A percentile compares a stretch with the other conserved stretches of the same genome.
Conservation (phyloP, 2,888 invertebrate genomes). For the Ectemnius cavifrons region DNA sequence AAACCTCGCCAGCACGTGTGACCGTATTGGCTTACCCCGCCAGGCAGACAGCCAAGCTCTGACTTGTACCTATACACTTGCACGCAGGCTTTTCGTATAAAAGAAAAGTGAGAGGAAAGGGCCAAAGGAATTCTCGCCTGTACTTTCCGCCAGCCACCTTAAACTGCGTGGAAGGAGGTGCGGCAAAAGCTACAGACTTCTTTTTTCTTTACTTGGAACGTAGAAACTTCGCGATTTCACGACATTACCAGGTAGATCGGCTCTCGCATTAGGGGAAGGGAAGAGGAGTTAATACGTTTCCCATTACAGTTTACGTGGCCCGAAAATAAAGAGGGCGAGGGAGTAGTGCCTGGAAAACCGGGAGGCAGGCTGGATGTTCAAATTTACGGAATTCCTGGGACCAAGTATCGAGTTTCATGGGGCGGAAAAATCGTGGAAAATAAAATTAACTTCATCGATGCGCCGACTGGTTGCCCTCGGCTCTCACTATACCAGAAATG, state of each 20-base stretch:
- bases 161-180: conserved; percentile 39
- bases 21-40: conserved; percentile 2
- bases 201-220: conserved; percentile 38
- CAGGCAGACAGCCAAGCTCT: neutral
- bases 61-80: conserved; percentile 30
- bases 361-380: conserved; percentile 24
- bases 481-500: neutral
- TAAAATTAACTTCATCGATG: conserved; percentile 51
- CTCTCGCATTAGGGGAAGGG: conserved; percentile 14
- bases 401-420: conserved; percentile 46
- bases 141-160: conserved; percentile 28
- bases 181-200: conserved; percentile 20
- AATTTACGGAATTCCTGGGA: conserved; percentile 24
- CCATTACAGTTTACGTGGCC: conserved; percentile 54
- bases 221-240: conserved; percentile 30
- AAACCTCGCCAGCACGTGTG: conserved; percentile 1
- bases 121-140: conserved; percentile 9
- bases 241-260: neutral
- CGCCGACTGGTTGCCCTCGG: conserved; percentile 3
- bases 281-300: conserved; percentile 46
- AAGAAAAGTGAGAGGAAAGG: neutral
- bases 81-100: conserved; percentile 11
- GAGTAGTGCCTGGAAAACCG: conserved; percentile 16
- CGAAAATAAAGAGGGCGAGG: conserved; percentile 44
- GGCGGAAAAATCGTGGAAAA: conserved; percentile 47